Conservation (phyloP, 2,797 vertebrate species). For the Myoxocephalus aenaeus region DNA sequence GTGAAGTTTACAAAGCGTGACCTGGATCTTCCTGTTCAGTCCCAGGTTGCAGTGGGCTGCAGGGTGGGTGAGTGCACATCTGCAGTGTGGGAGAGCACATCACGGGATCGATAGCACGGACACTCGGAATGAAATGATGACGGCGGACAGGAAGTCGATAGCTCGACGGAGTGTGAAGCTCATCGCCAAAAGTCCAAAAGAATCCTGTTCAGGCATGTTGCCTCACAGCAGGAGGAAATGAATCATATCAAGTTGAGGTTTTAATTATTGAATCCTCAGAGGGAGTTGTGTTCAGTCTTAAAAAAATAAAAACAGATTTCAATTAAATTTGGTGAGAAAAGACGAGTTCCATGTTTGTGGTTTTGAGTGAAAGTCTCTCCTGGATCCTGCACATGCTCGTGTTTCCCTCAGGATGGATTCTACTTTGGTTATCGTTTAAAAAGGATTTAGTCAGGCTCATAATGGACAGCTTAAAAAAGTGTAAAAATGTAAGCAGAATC, state of each 20-base stretch:
- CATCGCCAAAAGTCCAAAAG: neutral
- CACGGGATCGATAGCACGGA: constrained; percentile 19
- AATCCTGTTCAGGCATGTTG: neutral
- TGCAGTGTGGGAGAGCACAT: neutral
- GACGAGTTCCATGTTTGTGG: too few species aligned
- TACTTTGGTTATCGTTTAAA: neutral
- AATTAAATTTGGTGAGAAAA: neutral
- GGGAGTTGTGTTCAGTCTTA: neutral
- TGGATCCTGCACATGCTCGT: neutral
- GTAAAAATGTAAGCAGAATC: too few species aligned
- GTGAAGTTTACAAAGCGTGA: neutral
- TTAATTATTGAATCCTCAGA: neutral
- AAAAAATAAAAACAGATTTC: neutral
- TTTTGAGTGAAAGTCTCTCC: neutral
- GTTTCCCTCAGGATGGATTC: neutral
- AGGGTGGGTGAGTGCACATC: neutral
- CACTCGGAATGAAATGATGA: neutral
- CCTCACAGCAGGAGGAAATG: neutral
- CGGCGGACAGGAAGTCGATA: constrained; percentile 28
- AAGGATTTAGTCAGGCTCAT: neutral
- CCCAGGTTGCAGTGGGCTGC: neutral
- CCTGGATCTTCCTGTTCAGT: neutral
- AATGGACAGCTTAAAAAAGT: neutral
- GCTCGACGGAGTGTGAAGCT: neutral
- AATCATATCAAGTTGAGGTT: neutral